Evolutionary conservation across 1,140 invertebrate genomes (phyloP).

Genomic region (Riptortus pedestris): DNA sequence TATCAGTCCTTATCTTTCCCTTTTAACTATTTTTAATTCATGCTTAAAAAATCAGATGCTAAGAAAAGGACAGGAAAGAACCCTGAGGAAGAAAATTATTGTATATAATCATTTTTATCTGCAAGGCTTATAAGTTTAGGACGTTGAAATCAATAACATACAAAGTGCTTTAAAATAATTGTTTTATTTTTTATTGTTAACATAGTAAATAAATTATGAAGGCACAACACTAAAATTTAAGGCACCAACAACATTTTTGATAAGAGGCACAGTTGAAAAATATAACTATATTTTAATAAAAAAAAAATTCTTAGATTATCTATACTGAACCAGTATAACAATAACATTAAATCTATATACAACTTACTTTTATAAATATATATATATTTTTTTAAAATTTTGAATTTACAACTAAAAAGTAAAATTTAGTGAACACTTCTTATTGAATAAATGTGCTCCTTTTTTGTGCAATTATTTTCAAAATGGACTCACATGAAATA

Average conservation of each 20-base stretch:
- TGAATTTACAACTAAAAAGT: background rate
- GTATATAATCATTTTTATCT: too few relatives aligned
- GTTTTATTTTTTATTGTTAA: background rate
- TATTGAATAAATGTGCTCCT: background rate
- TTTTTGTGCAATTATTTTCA: background rate
- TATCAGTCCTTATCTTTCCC: too few relatives aligned
- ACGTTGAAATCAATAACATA: background rate
- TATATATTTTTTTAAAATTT: background rate
- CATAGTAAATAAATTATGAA: background rate
- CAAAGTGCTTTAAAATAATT: background rate
- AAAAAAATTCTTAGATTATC: background rate
- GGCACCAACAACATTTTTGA: background rate
- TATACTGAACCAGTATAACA: background rate
- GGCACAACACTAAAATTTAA: background rate
- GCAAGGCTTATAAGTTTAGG: too few relatives aligned
- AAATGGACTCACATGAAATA: background rate
- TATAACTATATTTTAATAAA: background rate
- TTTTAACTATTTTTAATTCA: too few relatives aligned
- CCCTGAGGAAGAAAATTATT: too few relatives aligned
- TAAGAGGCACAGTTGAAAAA: background rate
- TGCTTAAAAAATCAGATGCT: too few relatives aligned
- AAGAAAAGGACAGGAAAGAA: too few relatives aligned
- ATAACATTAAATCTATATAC: background rate
- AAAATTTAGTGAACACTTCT: background rate
- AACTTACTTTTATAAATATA: background rate